phyloP scores from a whole-genome alignment of 2,888 invertebrate genomes.

The Steinernema carpocapsae region DNA sequence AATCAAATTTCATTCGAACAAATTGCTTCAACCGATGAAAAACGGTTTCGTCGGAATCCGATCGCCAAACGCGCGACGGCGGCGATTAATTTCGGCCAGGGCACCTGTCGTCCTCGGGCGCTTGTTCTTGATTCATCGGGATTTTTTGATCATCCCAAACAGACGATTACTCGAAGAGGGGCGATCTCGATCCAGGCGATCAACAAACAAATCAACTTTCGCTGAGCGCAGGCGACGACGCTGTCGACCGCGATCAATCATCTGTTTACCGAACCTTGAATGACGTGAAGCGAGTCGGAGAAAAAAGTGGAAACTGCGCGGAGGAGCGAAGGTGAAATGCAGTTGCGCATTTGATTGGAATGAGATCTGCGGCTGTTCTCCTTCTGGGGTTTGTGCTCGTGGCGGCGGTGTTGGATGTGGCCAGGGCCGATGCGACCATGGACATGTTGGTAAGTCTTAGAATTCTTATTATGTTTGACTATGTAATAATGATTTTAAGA shows the following conservation, averaged over 20 bases:
- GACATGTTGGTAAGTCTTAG: conserved; percentile 19
- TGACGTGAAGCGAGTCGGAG: background rate
- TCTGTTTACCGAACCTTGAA: conserved; percentile 20
- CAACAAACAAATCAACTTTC: background rate
- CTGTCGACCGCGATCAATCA: conserved; percentile 17
- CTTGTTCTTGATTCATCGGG: background rate
- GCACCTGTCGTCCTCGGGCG: background rate
- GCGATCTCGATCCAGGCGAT: background rate
- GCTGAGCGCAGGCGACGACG: background rate
- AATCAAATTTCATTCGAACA: background rate
- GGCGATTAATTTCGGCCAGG: background rate
- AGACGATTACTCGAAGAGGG: too few species aligned
- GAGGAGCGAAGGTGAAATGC: background rate
- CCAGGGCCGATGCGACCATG: background rate
- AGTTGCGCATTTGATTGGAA: background rate
- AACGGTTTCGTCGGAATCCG: too few species aligned
- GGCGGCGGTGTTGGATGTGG: background rate
- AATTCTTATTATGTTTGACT: too few species aligned
- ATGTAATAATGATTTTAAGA: background rate
- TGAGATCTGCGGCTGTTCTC: conserved; percentile 2
- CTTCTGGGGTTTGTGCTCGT: background rate
- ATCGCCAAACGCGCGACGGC: background rate
- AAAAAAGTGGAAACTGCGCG: background rate
- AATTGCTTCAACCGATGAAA: background rate
- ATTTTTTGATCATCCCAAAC: too few species aligned